Evolutionary conservation across 1,140 invertebrate species (phyloP).

Genomic region (Leptinotarsa undecemlineata): DNA sequence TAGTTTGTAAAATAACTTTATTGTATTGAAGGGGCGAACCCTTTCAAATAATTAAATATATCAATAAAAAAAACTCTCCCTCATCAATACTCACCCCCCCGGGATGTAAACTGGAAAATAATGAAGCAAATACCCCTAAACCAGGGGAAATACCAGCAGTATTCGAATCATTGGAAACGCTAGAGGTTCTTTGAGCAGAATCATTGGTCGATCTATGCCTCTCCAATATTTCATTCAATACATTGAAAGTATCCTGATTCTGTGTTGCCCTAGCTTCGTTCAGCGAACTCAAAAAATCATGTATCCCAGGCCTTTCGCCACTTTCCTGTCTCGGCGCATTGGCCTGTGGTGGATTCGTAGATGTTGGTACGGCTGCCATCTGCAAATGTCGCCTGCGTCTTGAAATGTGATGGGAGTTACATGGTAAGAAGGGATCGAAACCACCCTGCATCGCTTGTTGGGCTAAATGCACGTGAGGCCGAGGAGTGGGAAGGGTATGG

Average conservation of each 20-base stretch:
- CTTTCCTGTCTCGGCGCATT: background rate
- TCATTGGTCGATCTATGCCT: background rate
- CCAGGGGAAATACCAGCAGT: background rate
- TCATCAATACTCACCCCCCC: conserved; percentile 6
- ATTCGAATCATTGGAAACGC: background rate
- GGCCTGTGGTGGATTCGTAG: background rate
- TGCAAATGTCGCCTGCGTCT: background rate
- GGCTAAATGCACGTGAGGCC: conserved; percentile 66
- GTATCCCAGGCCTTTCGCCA: background rate
- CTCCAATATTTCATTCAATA: conserved; percentile 10
- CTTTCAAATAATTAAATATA: no score
- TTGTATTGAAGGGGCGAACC: no score
- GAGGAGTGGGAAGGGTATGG: conserved; percentile 65
- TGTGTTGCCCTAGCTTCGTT: background rate
- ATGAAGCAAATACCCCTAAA: background rate
- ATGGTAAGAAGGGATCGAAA: conserved; percentile 74
- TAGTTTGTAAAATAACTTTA: no score
- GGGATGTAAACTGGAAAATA: background rate
- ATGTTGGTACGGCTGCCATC: background rate
- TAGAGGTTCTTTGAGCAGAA: conserved; percentile 4
- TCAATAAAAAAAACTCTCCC: background rate
- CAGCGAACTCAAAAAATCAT: background rate
- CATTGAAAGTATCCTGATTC: conserved; percentile 12
- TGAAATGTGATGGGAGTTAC: conserved; percentile 66
- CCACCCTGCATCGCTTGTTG: conserved; percentile 54